A percentile compares a stretch with the other conserved stretches of the same genome.
Evolutionary conservation across 2,113 vertebrate genomes (phyloP).

Genomic region (Cyrtonyx montezumae): DNA sequence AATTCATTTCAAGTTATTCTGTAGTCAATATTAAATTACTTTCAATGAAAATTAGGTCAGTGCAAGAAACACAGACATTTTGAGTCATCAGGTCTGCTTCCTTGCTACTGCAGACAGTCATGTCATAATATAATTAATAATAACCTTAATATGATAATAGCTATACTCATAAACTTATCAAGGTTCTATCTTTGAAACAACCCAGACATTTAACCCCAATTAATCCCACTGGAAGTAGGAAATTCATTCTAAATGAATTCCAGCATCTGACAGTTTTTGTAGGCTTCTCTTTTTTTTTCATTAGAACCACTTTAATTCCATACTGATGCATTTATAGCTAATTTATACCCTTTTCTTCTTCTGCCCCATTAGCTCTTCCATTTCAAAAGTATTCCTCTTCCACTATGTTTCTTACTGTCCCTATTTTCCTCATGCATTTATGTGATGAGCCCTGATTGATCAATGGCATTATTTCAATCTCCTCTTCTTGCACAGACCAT

Average conservation of each 20-base stretch:
- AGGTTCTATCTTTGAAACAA: not conserved
- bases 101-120: not conserved
- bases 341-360: constrained; percentile 11
- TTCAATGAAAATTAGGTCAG: not conserved
- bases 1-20: constrained; percentile 10
- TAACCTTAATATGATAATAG: constrained; percentile 29
- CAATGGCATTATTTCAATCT: not conserved
- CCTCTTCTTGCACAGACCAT: not conserved
- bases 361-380: not conserved
- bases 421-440: not conserved
- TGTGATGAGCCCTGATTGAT: not conserved
- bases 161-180: constrained; percentile 14
- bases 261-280: not conserved
- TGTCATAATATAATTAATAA: constrained; percentile 50
- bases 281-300: not conserved
- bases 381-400: not conserved
- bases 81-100: constrained; percentile 40
- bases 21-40: constrained; percentile 18
- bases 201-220: constrained; percentile 55
- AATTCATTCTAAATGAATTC: not conserved
- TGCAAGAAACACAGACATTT: not conserved
- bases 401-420: not conserved
- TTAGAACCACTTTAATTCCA: not conserved
- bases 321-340: not conserved
- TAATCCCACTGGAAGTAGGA: not conserved